phyloP scores from a whole-genome alignment of 2,888 invertebrate genomes.

The Harpalus rubripes region DNA sequence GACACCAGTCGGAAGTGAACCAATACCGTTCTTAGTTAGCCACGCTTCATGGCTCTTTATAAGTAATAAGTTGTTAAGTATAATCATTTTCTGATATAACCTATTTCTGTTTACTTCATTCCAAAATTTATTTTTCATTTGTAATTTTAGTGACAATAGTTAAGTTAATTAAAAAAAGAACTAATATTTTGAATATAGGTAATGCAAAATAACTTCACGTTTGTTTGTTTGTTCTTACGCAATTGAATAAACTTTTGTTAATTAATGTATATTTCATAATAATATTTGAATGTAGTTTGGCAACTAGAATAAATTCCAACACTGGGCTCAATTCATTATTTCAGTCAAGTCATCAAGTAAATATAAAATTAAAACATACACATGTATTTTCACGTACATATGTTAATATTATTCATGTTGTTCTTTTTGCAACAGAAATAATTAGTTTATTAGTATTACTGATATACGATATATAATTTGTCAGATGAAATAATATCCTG shows the following conservation, averaged over 20 bases:
- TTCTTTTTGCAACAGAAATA: background rate
- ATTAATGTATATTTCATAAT: constrained; percentile 13
- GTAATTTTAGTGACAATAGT: too few relatives aligned
- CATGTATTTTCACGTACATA: background rate
- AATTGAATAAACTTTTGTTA: background rate
- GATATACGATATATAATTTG: background rate
- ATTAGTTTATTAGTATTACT: background rate
- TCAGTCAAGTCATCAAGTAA: background rate
- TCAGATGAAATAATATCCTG: background rate
- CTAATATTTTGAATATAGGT: too few relatives aligned
- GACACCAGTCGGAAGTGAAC: too few relatives aligned
- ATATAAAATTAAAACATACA: background rate
- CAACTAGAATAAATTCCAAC: background rate
- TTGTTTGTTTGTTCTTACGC: background rate
- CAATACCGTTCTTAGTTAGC: too few relatives aligned
- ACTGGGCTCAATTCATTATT: too few relatives aligned
- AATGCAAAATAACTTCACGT: background rate
- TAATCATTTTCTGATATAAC: too few relatives aligned
- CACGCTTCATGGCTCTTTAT: too few relatives aligned
- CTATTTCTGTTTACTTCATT: too few relatives aligned
- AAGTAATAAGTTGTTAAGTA: too few relatives aligned
- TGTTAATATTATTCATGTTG: background rate
- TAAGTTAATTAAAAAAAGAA: too few relatives aligned
- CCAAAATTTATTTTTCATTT: too few relatives aligned
- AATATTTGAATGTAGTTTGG: constrained; percentile 17